These are phyloP conservation scores for Corbicula japonica DNA, from an alignment of 2,888 invertebrate genomes.

Conservation along the genomic window DNA sequence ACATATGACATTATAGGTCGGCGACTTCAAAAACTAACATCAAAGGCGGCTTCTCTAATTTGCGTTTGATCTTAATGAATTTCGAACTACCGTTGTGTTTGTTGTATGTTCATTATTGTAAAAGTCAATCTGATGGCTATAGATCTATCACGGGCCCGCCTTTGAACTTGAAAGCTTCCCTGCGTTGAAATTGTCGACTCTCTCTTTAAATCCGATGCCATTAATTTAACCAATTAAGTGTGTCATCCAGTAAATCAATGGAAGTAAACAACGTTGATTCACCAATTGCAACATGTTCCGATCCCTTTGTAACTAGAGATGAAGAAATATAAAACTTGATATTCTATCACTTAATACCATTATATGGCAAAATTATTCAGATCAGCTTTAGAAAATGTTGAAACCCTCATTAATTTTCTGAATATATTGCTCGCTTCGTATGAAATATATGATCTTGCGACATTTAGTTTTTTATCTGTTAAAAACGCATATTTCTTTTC, in stretches of 20 bases:
- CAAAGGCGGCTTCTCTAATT: constrained; percentile 53
- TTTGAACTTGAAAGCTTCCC: constrained; percentile 34
- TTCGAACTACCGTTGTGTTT: constrained; percentile 39
- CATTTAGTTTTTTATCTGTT: too few species aligned
- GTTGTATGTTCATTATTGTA: constrained; percentile 52
- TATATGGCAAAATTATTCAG: too few species aligned
- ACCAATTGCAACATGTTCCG: constrained; percentile 11
- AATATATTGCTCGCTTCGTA: too few species aligned
- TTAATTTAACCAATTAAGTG: constrained; percentile 16
- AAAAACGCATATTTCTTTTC: too few species aligned
- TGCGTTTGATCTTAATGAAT: constrained; percentile 66
- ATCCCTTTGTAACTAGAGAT: constrained; percentile 5
- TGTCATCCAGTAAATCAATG: constrained; percentile 5
- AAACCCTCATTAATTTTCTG: too few species aligned
- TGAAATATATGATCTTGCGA: too few species aligned
- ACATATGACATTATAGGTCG: constrained; percentile 42
- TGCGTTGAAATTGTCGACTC: constrained; percentile 8
- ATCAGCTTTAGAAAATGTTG: too few species aligned
- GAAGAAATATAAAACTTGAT: too few species aligned
- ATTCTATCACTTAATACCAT: too few species aligned
- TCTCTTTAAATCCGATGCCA: constrained; percentile 12
- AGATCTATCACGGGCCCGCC: constrained; percentile 24
- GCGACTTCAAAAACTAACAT: constrained; percentile 59
- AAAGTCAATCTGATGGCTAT: constrained; percentile 25
- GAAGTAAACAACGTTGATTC: background rate